Base-by-base conservation (phyloP, 2,797 vertebrate species). In the Menidia menidia region DNA sequence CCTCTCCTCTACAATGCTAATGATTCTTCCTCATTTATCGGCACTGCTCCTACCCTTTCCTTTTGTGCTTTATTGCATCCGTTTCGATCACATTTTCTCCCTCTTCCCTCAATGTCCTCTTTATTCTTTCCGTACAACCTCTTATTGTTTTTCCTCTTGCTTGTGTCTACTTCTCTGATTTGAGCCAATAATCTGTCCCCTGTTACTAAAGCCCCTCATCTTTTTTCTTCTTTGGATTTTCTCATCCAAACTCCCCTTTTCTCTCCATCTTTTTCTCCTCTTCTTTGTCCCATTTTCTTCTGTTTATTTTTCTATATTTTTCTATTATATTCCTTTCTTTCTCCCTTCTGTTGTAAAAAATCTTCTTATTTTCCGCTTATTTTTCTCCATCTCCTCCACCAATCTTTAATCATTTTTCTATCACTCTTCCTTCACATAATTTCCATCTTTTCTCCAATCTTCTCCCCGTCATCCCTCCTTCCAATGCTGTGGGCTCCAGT, bases 401-500 rank as follows among this genome's bases (percentile, higher is more conserved):
- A 1, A 15, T 19, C 30, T 32, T 33, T 57, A 7, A 15, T 62
- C 15, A 63, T 56, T 55, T 13, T 53, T 43, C 25, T 5, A 47
- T 18, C 30, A 19, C 54, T 14, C 3, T 7, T 54, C n/a, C 4
- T 48, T 4, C 2, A n/a, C 4, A 33, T 63, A 31, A 10, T 31
- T 14, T 32, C 39, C 32, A 52, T 25, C 15, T 30, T 32, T 33
- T 31, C 0, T 53, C 62, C 33, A 2, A 61, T 14, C 35, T 39
- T 32, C 16, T 33, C 39, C 30, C n/a, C 6, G 13, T 47, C 39
- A 25, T 42, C 32, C 32, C 33, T 19, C n/a, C 25, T 51, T 68
- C 64, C 14, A 68, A 73, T 33, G 8, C 60, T 66, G 25, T 25
- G n/a, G 2, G 66, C 73, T 73, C 55, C 67, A 14, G 68, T 65